Conservation (phyloP, 2,113 vertebrate species). For the Hiodon alosoides region DNA sequence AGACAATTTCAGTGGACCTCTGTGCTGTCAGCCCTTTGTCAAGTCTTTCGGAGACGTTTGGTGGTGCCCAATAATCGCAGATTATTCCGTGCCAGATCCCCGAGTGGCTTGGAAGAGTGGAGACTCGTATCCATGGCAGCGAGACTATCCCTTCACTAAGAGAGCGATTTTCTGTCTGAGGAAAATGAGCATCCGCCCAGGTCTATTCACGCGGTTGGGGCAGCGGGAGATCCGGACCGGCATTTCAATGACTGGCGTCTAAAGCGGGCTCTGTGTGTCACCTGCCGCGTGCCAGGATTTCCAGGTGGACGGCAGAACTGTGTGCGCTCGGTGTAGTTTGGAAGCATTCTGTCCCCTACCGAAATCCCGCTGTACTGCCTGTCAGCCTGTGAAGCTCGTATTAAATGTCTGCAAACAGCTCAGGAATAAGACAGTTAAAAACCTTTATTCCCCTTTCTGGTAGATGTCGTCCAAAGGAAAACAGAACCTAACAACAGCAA, state of each 20-base stretch:
- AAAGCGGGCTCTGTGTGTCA: not conserved
- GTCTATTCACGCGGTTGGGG: not conserved
- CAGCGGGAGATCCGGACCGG: not conserved
- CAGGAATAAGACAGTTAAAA: slow-evolving; percentile 7
- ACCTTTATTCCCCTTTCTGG: slow-evolving; percentile 44
- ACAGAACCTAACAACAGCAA: slow-evolving; percentile 29
- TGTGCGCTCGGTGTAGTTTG: no score
- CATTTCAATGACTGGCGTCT: not conserved
- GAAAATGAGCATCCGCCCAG: not conserved
- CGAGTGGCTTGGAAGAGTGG: not conserved
- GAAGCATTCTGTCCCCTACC: no score
- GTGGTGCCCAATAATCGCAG: not conserved
- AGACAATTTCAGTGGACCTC: no score
- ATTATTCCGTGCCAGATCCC: not conserved
- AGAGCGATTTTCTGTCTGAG: not conserved
- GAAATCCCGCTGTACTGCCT: no score
- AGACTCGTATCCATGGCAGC: not conserved
- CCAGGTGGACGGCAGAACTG: no score
- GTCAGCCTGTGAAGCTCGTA: not conserved
- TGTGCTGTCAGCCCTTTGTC: not conserved
- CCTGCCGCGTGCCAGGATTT: not conserved
- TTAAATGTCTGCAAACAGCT: not conserved
- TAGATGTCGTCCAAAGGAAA: slow-evolving; percentile 43
- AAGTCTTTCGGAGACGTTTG: not conserved
- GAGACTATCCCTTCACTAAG: not conserved